Conservation (phyloP, 1,140 invertebrate species). For the Steinernema khuongi region DNA sequence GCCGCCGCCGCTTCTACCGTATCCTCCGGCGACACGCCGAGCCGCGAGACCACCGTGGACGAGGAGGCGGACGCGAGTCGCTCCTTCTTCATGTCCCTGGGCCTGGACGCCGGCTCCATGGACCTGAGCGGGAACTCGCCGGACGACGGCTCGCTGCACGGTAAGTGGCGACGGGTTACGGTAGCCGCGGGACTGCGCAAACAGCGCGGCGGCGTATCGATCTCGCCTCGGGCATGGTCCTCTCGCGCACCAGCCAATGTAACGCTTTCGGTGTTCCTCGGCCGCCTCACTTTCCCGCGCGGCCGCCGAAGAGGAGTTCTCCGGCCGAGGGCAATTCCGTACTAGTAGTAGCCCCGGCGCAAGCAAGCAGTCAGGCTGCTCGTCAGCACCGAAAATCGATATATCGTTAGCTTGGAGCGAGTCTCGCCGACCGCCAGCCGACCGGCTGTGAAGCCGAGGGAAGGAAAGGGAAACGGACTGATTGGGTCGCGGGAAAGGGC, state of each 20-base stretch:
- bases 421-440: neutral
- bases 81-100: slow-evolving; percentile 49
- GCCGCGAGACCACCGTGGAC: neutral
- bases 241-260: neutral
- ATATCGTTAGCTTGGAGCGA: slow-evolving; percentile 15
- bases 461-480: neutral
- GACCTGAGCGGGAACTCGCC: slow-evolving; percentile 38
- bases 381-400: slow-evolving; percentile 9
- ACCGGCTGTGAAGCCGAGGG: neutral
- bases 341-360: slow-evolving; percentile 2
- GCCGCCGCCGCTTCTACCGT: slow-evolving; percentile 7
- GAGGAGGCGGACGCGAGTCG: slow-evolving; percentile 21
- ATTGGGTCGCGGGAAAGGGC: neutral
- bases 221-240: neutral
- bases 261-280: slow-evolving; percentile 10
- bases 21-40: slow-evolving; percentile 11
- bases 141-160: slow-evolving; percentile 15
- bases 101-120: slow-evolving; percentile 46
- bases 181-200: slow-evolving; percentile 7
- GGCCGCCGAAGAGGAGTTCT: neutral
- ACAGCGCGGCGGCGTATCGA: slow-evolving; percentile 21
- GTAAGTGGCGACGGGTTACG: neutral
- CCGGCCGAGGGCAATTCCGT: slow-evolving; percentile 3
- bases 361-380: slow-evolving; percentile 7
- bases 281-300: neutral